Percentiles rank a stretch among this genome's conserved stretches.
Evolutionary conservation across 1,140 invertebrate species (phyloP).

Genomic region (Atta cephalotes): DNA sequence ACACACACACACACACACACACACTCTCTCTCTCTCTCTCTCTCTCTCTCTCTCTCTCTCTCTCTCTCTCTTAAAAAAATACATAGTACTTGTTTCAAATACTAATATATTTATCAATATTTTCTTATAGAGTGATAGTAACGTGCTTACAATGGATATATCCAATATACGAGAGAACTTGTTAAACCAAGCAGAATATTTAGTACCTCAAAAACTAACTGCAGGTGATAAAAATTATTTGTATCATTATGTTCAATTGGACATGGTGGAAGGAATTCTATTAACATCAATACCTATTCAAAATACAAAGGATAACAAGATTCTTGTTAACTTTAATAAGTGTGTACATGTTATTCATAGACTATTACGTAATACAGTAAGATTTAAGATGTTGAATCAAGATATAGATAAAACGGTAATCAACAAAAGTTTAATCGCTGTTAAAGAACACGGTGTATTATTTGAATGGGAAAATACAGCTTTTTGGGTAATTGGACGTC

Average conservation of each 20-base stretch:
- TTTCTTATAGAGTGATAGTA: constrained; percentile 88
- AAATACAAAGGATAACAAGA: constrained; percentile 85
- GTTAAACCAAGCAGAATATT: constrained; percentile 90
- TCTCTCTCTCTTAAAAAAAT: neutral
- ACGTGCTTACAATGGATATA: constrained; percentile 89
- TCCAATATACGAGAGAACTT: constrained; percentile 91
- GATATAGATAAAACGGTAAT: constrained; percentile 87
- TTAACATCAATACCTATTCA: constrained; percentile 87
- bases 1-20: too few species aligned
- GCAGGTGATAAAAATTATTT: constrained; percentile 89
- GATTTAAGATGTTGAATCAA: constrained; percentile 88
- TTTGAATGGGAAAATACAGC: constrained; percentile 86
- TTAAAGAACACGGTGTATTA: constrained; percentile 91
- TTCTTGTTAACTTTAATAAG: constrained; percentile 89
- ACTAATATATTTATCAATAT: constrained; percentile 43
- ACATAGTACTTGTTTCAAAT: constrained; percentile 23
- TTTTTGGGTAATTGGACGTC: constrained; percentile 87
- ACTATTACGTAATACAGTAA: constrained; percentile 90
- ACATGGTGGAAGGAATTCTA: constrained; percentile 89
- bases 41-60: too few species aligned
- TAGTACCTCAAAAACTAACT: constrained; percentile 88
- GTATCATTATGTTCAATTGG: constrained; percentile 90
- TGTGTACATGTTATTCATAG: constrained; percentile 90
- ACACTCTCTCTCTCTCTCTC: too few species aligned
- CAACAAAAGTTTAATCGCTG: constrained; percentile 91